Conservation (phyloP, 2,797 vertebrate species). For the Novumbra hubbsi region DNA sequence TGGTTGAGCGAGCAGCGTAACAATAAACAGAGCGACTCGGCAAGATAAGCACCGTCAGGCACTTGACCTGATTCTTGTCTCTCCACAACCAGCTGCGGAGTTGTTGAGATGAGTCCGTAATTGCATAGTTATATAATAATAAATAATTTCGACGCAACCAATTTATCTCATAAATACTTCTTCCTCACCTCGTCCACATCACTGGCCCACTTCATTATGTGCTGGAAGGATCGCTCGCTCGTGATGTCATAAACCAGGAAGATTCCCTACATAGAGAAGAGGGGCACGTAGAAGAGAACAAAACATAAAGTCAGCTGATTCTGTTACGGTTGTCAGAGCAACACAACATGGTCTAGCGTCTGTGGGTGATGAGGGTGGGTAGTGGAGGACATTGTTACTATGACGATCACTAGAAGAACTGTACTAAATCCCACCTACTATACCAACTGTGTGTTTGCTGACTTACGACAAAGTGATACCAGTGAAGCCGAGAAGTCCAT, state of each 20-base stretch:
- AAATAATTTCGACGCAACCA: too few relatives aligned
- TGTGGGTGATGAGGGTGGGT: neutral
- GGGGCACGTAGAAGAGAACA: neutral
- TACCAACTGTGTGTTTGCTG: neutral
- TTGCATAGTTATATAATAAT: too few relatives aligned
- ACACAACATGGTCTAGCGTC: neutral
- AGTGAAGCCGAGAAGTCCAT: neutral
- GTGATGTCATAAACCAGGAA: constrained; percentile 96
- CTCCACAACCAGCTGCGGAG: too few relatives aligned
- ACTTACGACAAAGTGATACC: neutral
- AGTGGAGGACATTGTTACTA: neutral
- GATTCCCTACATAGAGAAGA: constrained; percentile 67
- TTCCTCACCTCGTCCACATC: constrained; percentile 92
- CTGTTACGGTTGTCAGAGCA: constrained; percentile 1
- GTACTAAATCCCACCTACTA: neutral
- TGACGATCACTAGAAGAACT: neutral
- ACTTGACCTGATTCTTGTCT: too few relatives aligned
- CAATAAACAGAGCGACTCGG: too few relatives aligned
- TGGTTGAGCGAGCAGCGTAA: too few relatives aligned
- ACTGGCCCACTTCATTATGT: constrained; percentile 99
- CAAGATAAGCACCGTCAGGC: too few relatives aligned
- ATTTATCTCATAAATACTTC: neutral
- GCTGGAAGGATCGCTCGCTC: constrained; percentile 95
- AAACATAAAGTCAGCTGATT: neutral
- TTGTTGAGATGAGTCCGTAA: too few relatives aligned